Percentiles rank a stretch among this genome's conserved stretches.
These are phyloP conservation scores for Acropternis orthonyx DNA, from an alignment of 2,797 vertebrate species.

Conservation along the genomic window DNA sequence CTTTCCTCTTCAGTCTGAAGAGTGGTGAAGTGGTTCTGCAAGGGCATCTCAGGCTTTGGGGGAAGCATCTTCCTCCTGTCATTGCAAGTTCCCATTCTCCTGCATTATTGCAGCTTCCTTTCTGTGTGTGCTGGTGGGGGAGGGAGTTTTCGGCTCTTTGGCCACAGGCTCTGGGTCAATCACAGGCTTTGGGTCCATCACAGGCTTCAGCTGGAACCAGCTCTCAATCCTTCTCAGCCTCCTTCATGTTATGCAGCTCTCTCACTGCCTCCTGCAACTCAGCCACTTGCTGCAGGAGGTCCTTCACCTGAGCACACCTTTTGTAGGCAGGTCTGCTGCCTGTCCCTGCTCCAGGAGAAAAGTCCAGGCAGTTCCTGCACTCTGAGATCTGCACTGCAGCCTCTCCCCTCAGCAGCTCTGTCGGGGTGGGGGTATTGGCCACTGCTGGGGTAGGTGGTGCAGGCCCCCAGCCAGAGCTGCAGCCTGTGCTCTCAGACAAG, in stretches of 20 bases:
- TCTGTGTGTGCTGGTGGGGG: not conserved
- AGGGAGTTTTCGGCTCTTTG: not conserved
- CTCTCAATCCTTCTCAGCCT: not conserved
- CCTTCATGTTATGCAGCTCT: not conserved
- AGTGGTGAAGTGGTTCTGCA: not conserved
- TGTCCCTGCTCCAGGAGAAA: not conserved
- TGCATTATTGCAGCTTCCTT: not conserved
- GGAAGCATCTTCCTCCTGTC: not conserved
- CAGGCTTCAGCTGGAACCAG: too few relatives aligned
- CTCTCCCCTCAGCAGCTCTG: not conserved
- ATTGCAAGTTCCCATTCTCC: not conserved
- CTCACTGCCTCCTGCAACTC: not conserved
- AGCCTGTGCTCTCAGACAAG: not conserved
- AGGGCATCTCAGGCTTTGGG: not conserved
- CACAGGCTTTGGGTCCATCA: not conserved
- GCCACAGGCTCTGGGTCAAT: not conserved
- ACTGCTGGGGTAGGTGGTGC: not conserved
- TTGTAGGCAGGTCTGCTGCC: not conserved
- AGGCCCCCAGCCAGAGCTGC: not conserved
- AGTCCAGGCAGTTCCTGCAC: not conserved
- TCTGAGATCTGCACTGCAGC: not conserved
- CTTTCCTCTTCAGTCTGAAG: not conserved
- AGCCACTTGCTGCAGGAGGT: not conserved
- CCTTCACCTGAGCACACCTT: not conserved
- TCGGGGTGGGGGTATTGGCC: not conserved